Conservation (phyloP, 1,140 invertebrate genomes). For the Temnothorax longispinosus region DNA sequence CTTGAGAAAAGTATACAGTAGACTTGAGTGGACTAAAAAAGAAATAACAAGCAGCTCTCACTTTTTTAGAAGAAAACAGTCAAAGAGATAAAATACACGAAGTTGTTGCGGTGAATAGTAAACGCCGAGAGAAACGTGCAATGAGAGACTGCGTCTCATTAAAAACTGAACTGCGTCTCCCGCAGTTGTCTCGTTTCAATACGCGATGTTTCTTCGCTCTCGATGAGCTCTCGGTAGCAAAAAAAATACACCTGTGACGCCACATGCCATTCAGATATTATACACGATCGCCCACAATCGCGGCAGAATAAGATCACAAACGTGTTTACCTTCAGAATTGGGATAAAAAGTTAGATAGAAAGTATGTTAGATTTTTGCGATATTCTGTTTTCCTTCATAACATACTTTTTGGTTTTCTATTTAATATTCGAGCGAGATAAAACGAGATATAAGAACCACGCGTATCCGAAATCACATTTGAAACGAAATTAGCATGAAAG, state of each 20-base stretch:
- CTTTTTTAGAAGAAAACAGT: constrained; percentile 1
- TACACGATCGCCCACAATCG: neutral
- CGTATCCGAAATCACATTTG: neutral
- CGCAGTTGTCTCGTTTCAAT: constrained; percentile 2
- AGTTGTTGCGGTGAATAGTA: constrained; percentile 23
- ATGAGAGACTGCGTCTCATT: constrained; percentile 9
- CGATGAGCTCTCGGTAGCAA: neutral
- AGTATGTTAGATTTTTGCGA: neutral
- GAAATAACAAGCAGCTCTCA: neutral
- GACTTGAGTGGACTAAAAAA: neutral
- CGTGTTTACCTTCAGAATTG: neutral
- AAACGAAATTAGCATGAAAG: constrained; percentile 27
- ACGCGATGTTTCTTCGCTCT: neutral
- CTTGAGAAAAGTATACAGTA: neutral
- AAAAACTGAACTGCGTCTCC: constrained; percentile 3
- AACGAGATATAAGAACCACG: neutral
- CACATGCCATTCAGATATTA: neutral
- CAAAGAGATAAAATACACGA: neutral
- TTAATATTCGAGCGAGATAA: neutral
- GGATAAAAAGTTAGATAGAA: neutral
- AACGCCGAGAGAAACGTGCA: constrained; percentile 8
- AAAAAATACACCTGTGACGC: neutral
- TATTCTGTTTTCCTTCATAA: neutral
- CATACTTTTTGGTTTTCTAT: neutral
- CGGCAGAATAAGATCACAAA: neutral